Percentiles rank a stretch among this genome's conserved stretches.
These are phyloP conservation scores for Colius striatus DNA, from an alignment of 2,113 vertebrate species.

Conservation along the genomic window DNA sequence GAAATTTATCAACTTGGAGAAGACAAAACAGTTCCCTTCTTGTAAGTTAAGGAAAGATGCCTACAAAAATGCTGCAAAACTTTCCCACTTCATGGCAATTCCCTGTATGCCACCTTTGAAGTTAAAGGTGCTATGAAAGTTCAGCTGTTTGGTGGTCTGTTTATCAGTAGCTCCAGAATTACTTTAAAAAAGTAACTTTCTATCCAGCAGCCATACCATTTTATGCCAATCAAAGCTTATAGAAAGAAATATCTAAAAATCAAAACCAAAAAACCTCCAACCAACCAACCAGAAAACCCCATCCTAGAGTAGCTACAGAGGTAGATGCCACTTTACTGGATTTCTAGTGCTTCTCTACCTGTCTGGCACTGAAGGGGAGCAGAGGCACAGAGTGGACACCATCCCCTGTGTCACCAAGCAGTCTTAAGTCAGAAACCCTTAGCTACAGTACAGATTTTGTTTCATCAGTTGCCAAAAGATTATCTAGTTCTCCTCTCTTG, in stretches of 20 bases:
- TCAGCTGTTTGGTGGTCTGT: not conserved
- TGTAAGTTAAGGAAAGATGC: not conserved
- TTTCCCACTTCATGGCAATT: not conserved
- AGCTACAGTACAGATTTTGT: not conserved
- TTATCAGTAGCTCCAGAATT: not conserved
- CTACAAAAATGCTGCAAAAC: not conserved
- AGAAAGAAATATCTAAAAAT: not conserved
- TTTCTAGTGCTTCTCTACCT: not conserved
- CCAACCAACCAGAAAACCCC: no score
- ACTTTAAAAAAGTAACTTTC: not conserved
- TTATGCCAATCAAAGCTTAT: not conserved
- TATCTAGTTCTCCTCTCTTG: not conserved
- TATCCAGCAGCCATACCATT: not conserved
- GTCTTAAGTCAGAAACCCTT: not conserved
- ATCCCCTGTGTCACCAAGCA: not conserved
- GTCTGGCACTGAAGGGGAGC: not conserved
- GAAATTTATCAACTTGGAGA: not conserved
- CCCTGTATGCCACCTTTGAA: not conserved
- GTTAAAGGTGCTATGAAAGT: not conserved
- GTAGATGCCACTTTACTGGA: not conserved
- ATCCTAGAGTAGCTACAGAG: not conserved
- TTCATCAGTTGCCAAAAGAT: constrained; percentile 50
- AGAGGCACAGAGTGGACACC: not conserved
- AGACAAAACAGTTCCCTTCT: not conserved
- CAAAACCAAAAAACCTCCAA: no score